Evolutionary conservation across 2,797 vertebrate genomes (phyloP).

Genomic region (Yasuhikotakia modesta): DNA sequence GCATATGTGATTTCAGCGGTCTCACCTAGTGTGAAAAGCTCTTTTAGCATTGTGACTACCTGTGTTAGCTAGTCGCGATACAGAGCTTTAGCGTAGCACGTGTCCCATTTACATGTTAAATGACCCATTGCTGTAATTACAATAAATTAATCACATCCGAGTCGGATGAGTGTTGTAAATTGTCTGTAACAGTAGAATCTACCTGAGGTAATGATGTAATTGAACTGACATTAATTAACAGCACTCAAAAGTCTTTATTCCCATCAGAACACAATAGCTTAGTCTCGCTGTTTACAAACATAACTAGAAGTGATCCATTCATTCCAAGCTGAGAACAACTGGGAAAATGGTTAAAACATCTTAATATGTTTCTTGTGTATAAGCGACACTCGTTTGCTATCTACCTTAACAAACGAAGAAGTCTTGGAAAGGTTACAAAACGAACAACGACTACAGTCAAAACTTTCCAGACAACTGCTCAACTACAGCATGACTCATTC

Average conservation of each 20-base stretch:
- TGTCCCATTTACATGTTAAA: background rate
- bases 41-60: conserved; percentile 5
- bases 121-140: conserved; percentile 18
- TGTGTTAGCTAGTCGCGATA: background rate
- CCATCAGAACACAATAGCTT: background rate
- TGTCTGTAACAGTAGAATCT: conserved; percentile 1
- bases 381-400: no score
- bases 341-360: background rate
- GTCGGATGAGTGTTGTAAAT: background rate
- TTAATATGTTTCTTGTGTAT: background rate
- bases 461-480: conserved; percentile 69
- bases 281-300: background rate
- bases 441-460: conserved; percentile 66
- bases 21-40: background rate
- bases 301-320: background rate
- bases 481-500: conserved; percentile 62
- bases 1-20: background rate
- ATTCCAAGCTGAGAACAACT: background rate
- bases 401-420: background rate
- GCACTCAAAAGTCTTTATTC: background rate
- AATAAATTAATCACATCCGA: background rate
- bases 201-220: background rate
- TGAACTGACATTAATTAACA: background rate
- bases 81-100: background rate
- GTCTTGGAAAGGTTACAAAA: background rate